Percentiles rank a stretch among this genome's conserved stretches.
phyloP scores from a whole-genome alignment of 2,113 vertebrate genomes.

The Hippotragus niger region DNA sequence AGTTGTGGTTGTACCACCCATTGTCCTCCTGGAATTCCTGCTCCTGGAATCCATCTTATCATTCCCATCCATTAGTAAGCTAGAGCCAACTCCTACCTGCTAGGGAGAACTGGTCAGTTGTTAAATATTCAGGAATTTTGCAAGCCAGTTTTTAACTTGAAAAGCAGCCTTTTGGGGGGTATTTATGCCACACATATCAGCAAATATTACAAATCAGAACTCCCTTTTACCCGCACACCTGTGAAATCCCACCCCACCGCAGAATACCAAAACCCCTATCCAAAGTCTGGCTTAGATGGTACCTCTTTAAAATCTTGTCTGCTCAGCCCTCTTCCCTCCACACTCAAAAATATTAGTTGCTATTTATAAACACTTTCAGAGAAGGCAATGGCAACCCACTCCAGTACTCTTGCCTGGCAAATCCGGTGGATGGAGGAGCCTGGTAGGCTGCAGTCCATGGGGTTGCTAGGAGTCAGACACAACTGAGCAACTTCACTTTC shows the following conservation, averaged over 20 bases:
- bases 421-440: too few relatives aligned
- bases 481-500: too few relatives aligned
- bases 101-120: background rate
- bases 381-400: too few relatives aligned
- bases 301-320: slow-evolving; percentile 1
- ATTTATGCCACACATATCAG: background rate
- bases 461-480: too few relatives aligned
- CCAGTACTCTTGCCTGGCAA: too few relatives aligned
- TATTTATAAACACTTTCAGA: background rate
- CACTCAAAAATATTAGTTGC: background rate
- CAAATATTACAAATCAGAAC: background rate
- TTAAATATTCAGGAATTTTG: slow-evolving; percentile 23
- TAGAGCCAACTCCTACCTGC: background rate
- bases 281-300: background rate
- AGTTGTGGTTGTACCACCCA: background rate
- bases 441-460: too few relatives aligned
- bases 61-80: background rate
- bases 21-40: background rate
- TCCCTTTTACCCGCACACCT: background rate
- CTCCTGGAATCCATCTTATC: background rate
- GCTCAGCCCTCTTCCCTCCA: background rate
- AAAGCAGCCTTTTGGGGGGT: background rate
- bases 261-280: background rate
- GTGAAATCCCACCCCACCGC: background rate
- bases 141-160: slow-evolving; percentile 6